These are phyloP conservation scores for Notiomystis cincta DNA, from an alignment of 2,113 vertebrate species.

Conservation along the genomic window DNA sequence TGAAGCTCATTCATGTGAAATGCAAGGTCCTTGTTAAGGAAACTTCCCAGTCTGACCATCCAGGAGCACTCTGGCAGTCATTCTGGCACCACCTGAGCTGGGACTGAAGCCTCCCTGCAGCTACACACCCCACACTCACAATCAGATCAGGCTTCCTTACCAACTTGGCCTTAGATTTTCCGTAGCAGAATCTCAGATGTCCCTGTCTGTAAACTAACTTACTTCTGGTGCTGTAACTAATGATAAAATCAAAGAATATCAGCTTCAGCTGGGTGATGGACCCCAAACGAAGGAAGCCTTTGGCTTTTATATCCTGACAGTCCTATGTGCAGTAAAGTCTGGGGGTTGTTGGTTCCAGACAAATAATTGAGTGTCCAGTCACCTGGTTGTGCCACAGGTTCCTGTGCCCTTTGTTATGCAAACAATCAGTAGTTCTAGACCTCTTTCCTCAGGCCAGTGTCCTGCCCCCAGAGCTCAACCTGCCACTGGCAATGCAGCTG, in stretches of 20 bases:
- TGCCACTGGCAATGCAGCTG: not conserved
- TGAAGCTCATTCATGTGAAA: not conserved
- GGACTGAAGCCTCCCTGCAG: fast-evolving
- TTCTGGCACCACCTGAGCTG: not conserved
- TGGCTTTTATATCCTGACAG: not conserved
- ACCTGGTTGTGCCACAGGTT: not conserved
- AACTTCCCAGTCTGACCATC: not conserved
- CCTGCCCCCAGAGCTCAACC: not conserved
- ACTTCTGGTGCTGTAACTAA: not conserved
- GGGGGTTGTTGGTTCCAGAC: not conserved
- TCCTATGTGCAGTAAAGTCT: not conserved
- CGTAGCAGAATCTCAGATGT: not conserved
- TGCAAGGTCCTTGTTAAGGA: not conserved
- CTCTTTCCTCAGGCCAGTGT: not conserved
- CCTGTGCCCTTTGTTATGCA: fast-evolving
- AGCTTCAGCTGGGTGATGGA: not conserved
- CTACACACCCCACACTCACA: fast-evolving
- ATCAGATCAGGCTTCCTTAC: not conserved
- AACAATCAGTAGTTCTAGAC: not conserved
- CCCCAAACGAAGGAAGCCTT: fast-evolving
- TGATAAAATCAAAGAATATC: not conserved
- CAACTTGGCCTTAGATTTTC: not conserved
- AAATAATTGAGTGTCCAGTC: no score
- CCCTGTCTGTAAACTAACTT: not conserved
- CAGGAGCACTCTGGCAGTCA: not conserved